phyloP scores from a whole-genome alignment of 2,888 invertebrate genomes.

The Lycocerus yunnanus region DNA sequence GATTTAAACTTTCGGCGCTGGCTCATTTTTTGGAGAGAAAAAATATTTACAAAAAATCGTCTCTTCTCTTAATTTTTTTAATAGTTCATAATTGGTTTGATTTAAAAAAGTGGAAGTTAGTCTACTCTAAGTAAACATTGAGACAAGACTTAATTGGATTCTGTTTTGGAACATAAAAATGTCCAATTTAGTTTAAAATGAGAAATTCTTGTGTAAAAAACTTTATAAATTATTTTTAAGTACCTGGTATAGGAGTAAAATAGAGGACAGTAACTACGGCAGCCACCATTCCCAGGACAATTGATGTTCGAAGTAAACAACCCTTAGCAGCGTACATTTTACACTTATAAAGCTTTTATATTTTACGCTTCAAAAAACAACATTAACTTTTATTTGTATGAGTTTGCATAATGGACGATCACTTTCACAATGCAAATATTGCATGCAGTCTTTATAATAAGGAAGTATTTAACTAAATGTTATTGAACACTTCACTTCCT shows the following conservation, averaged over 20 bases:
- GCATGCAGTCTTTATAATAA: not conserved
- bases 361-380: not conserved
- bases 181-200: not conserved
- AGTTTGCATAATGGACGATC: not conserved
- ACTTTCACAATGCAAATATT: not conserved
- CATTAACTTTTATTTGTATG: not conserved
- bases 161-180: not conserved
- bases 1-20: no score
- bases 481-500: not conserved
- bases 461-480: not conserved
- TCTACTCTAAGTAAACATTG: not conserved
- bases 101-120: not conserved
- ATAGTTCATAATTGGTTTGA: no score
- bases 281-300: slow-evolving; percentile 67
- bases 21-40: no score
- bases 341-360: not conserved
- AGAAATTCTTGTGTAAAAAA: not conserved
- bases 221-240: not conserved
- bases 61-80: no score
- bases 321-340: slow-evolving; percentile 50
- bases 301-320: slow-evolving; percentile 68
- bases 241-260: slow-evolving; percentile 75
- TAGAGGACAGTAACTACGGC: slow-evolving; percentile 72
- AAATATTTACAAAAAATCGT: no score
- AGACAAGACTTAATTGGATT: not conserved